Evolutionary conservation across 2,113 vertebrate species (phyloP), one percentile per base, ranked within the genome.

Genomic region (Asarcornis scutulata): DNA sequence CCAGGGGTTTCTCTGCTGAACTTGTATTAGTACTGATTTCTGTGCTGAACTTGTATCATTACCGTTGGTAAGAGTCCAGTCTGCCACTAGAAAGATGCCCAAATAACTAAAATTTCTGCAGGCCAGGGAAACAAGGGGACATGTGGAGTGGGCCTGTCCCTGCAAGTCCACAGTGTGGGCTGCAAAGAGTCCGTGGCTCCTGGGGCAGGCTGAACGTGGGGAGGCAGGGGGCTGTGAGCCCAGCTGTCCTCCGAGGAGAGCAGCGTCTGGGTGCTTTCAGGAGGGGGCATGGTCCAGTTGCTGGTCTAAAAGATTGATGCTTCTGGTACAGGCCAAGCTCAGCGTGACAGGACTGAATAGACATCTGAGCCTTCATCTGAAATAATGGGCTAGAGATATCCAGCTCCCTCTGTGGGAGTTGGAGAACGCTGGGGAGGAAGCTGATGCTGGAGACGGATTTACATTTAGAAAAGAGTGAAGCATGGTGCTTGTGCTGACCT

Each of bases 121-220:
- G 36, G 17, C 56, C 22, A 23, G 13, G 31, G 60, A 59, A 40
- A 44, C 5, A 18, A 25, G 17, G 9, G 34, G 66, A 1, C 17
- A 26, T 7, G 5, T 9, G 38, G 22, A 1, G 2, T 27, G 20
- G 60, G 34, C 46, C 22, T 66, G 36, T 20, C 56, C 56, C 11
- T 32, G 7, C 3, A 1, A 17, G 53, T 15, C 34, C 38, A 29
- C 21, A 13, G 81, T 1, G 2, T 2, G 2, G 60, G 62, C 52
- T 71, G 60, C 55, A 9, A 26, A 31, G 42, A 55, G 59, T 23
- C 23, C 40, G 5, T 0, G 53, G 42, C 56, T 23, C 46, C 4
- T 7, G 32, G 66, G 34, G 3, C 11, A 9, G 32, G 13, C 56
- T 60, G 75, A 56, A 10, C 15, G 3, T 15, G 22, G 26, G 13